Base-by-base conservation (phyloP, 2,888 invertebrate species). In the Chironomus riparius region DNA sequence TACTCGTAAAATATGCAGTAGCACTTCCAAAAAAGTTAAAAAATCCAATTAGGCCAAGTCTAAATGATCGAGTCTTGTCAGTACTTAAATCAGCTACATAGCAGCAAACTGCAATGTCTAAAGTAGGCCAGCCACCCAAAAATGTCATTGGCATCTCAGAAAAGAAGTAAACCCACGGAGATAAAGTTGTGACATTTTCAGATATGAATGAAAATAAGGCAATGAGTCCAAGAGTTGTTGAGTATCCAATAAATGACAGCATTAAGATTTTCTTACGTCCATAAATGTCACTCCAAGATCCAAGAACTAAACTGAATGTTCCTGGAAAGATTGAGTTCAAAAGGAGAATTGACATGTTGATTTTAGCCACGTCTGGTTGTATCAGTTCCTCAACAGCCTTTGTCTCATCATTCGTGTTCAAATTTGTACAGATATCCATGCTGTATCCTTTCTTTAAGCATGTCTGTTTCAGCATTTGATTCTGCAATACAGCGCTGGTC, bases 201-300 rank as follows among this genome's bases (percentile, higher is more conserved):
- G 82, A 79, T 2, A 84, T 73, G 47, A 78, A 75, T 2, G 81
- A 82, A 56, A 77, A 68, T 56, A 68, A 12, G n/a, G 65, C 22
- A 69, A 61, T 48, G 2, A 70, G 15, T 22, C 50, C 68, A 22
- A 13, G 28, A 2, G 50, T 69, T 18, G 47, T 21, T 1, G 70
- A 47, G 6, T 70, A 70, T 18, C 91, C 90, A 78, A 86, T 81
- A 78, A 89, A 84, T 3, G 90, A 87, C 79, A 88, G 84, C 3
- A 92, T 81, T 50, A 93, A 80, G 76, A 92, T 84, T 6, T 92
- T 91, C 80, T 90, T 90, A 68, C 93, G 86, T 24, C 94, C 93
- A 83, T 91, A 87, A 78, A 87, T 89, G 80, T 94, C 93, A 70
- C 92, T 92, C 93, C 93, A 94, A 0, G 92, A 91, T 5, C 93